These are phyloP conservation scores for Puma concolor DNA, from an alignment of 2,113 vertebrate genomes.

Conservation along the genomic window DNA sequence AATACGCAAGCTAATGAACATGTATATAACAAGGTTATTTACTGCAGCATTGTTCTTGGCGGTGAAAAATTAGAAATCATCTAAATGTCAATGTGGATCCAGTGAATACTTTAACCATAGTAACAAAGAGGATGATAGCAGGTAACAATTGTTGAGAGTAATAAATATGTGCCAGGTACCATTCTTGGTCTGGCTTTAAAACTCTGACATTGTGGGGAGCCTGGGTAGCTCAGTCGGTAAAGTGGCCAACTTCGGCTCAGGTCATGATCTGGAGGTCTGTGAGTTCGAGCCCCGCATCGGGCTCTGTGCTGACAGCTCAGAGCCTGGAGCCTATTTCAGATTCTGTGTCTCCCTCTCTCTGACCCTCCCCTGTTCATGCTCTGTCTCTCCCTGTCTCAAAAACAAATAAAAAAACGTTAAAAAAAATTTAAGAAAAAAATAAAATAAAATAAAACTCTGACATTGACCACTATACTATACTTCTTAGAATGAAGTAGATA, in stretches of 20 bases:
- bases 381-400: too few relatives aligned
- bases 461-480: background rate
- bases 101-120: background rate
- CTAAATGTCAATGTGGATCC: background rate
- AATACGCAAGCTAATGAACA: background rate
- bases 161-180: background rate
- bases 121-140: background rate
- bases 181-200: background rate
- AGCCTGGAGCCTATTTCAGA: too few relatives aligned
- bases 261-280: fast-evolving
- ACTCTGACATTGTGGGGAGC: background rate
- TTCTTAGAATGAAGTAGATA: background rate
- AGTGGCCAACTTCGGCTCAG: too few relatives aligned
- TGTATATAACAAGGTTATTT: background rate
- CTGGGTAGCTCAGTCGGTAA: too few relatives aligned
- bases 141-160: background rate
- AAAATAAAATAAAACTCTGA: background rate
- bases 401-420: too few relatives aligned
- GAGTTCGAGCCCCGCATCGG: too few relatives aligned
- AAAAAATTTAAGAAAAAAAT: too few relatives aligned
- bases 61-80: slow-evolving; percentile 13
- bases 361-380: too few relatives aligned
- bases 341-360: too few relatives aligned
- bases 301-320: too few relatives aligned
- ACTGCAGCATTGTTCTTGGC: background rate